Conservation (phyloP, 2,888 invertebrate genomes). For the Sisyra terminalis region DNA sequence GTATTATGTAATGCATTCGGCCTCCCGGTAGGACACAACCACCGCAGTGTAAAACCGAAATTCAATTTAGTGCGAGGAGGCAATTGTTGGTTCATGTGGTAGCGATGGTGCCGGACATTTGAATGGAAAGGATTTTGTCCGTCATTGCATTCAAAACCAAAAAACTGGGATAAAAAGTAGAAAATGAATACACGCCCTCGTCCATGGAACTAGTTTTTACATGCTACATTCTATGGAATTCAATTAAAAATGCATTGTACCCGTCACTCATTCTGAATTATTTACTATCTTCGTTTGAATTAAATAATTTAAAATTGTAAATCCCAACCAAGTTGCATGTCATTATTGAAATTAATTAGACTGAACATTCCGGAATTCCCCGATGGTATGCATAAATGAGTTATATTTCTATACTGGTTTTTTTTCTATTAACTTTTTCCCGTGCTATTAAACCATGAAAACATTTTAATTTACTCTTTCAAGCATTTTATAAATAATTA, state of each 20-base stretch:
- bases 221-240: slow-evolving; percentile 1
- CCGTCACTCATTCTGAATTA: slow-evolving; percentile 3
- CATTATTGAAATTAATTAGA: slow-evolving; percentile 2
- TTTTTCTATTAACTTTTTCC: background rate
- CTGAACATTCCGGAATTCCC: background rate
- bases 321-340: background rate
- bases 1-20: background rate
- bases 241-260: slow-evolving; percentile 5
- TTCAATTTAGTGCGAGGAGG: background rate
- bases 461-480: no score
- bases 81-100: no score
- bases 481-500: no score
- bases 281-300: slow-evolving; percentile 2
- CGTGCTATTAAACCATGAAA: background rate
- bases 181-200: no score
- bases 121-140: no score
- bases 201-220: slow-evolving; percentile 1
- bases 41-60: slow-evolving; percentile 2
- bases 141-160: no score
- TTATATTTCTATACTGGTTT: background rate
- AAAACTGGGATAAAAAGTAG: no score
- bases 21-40: background rate
- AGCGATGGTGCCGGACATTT: no score
- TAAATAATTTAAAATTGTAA: background rate
- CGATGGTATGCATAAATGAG: no score